A percentile compares a stretch with the other conserved stretches of the same genome.
Conservation (phyloP, 2,113 vertebrate species). For the Egretta garzetta region DNA sequence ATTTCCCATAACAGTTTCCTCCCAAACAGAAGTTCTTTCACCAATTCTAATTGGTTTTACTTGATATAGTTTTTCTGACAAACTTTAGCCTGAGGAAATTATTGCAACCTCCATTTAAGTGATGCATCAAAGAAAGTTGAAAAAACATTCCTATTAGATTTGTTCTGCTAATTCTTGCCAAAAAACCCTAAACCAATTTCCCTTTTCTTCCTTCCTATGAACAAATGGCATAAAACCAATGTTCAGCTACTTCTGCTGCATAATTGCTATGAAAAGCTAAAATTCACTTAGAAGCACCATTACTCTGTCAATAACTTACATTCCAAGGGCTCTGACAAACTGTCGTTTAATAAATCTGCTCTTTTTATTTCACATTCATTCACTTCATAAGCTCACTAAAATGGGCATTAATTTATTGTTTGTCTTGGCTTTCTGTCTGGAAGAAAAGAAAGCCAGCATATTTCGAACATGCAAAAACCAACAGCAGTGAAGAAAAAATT, state of each 20-base stretch:
- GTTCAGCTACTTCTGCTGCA: neutral
- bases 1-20: neutral
- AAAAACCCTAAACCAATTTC: neutral
- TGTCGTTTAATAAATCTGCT: neutral
- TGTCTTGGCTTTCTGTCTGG: neutral
- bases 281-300: neutral
- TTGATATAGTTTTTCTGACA: neutral
- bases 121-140: neutral
- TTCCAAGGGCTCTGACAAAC: neutral
- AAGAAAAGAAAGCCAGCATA: neutral
- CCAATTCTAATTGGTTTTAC: neutral
- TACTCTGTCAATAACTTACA: neutral
- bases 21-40: neutral
- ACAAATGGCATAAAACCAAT: neutral
- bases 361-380: neutral
- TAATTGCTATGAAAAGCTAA: neutral
- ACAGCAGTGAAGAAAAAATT: neutral
- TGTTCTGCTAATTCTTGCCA: neutral
- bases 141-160: neutral
- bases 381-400: neutral
- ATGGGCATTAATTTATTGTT: neutral
- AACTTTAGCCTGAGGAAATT: neutral
- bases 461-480: neutral
- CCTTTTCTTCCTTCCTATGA: neutral
- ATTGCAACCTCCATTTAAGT: neutral